Percentiles rank a stretch among this genome's conserved stretches.
Conservation (phyloP, 2,113 vertebrate genomes). For the Bufo bufo region DNA sequence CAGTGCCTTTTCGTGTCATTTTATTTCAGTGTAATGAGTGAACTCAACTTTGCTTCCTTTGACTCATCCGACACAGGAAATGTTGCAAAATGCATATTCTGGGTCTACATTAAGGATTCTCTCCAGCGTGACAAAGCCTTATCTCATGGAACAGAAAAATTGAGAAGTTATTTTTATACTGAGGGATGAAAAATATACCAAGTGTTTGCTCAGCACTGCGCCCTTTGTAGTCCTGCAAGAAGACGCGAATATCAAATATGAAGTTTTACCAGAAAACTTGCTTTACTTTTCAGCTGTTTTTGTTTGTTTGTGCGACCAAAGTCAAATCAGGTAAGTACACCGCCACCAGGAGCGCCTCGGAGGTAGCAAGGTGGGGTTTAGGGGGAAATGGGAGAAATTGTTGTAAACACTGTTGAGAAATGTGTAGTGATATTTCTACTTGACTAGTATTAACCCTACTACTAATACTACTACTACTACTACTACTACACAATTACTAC, state of each 20-base stretch:
- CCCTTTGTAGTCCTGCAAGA: not conserved
- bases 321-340: not conserved
- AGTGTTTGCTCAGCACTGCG: not conserved
- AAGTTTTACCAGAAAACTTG: not conserved
- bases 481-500: no score
- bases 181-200: not conserved
- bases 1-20: not conserved
- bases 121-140: not conserved
- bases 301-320: not conserved
- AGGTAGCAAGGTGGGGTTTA: no score
- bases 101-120: not conserved
- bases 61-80: not conserved
- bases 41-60: not conserved
- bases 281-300: not conserved
- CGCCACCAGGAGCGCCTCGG: not conserved
- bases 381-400: no score
- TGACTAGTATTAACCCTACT: no score
- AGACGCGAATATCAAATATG: not conserved
- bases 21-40: not conserved
- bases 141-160: not conserved
- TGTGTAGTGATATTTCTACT: no score
- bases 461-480: no score
- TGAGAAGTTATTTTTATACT: not conserved
- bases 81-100: not conserved
- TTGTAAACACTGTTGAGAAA: no score